phyloP scores from a whole-genome alignment of 2,797 vertebrate genomes.

The Neoniphon sammara region DNA sequence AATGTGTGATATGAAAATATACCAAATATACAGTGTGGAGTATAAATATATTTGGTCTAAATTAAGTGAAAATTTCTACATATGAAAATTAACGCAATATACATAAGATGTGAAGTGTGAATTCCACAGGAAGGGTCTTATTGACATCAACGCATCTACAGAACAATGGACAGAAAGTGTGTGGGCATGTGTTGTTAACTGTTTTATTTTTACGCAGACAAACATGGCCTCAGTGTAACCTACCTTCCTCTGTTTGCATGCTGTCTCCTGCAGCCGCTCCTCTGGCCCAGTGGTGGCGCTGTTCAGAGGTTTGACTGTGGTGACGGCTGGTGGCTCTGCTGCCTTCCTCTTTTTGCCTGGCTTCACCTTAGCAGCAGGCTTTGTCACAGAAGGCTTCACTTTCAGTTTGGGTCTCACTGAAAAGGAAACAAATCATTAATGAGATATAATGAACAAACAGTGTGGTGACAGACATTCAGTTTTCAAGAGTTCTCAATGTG shows the following conservation, averaged over 20 bases:
- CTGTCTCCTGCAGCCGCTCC: constrained; percentile 51
- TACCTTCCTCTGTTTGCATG: constrained; percentile 74
- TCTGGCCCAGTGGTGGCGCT: constrained; percentile 48
- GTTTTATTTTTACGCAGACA: too few relatives aligned
- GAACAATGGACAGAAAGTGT: too few relatives aligned
- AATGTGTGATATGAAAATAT: background rate
- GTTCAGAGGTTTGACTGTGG: constrained; percentile 90
- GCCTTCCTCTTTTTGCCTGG: constrained; percentile 85
- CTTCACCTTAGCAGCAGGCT: constrained; percentile 79
- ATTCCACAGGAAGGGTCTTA: background rate
- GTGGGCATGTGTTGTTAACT: too few relatives aligned
- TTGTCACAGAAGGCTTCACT: constrained; percentile 88
- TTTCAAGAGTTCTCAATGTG: too few relatives aligned
- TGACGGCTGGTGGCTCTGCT: constrained; percentile 82
- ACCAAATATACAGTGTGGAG: background rate
- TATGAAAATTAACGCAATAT: too few relatives aligned
- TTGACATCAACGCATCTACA: too few relatives aligned
- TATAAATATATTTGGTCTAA: too few relatives aligned
- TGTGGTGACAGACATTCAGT: too few relatives aligned
- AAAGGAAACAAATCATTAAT: constrained; percentile 24
- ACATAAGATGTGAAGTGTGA: background rate
- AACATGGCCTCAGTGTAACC: constrained; percentile 5
- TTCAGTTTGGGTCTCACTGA: constrained; percentile 90
- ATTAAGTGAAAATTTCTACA: too few relatives aligned
- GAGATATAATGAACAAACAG: background rate